Evolutionary conservation across 2,797 vertebrate genomes (phyloP).

Genomic region (Acipenser oxyrinchus): DNA sequence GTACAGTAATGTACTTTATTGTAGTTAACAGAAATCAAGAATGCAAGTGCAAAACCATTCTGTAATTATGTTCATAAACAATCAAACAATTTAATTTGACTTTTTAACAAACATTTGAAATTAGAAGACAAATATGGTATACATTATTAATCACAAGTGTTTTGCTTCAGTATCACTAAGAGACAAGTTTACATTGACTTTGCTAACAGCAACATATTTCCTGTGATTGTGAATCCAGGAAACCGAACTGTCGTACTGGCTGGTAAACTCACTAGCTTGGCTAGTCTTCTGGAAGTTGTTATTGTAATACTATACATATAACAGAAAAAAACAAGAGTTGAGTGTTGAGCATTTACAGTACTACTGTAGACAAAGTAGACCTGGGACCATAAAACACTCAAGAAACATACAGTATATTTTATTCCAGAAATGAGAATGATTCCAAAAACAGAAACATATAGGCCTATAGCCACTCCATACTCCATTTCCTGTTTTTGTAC

Average conservation of each 20-base stretch:
- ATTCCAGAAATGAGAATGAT: too few species aligned
- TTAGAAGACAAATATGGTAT: too few species aligned
- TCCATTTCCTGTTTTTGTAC: too few species aligned
- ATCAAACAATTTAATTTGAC: too few species aligned
- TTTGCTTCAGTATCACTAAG: not conserved
- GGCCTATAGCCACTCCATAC: not conserved
- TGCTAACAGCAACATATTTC: conserved; percentile 41
- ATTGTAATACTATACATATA: not conserved
- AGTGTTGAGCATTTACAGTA: not conserved
- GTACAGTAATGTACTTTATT: too few species aligned
- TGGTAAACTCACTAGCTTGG: conserved; percentile 16
- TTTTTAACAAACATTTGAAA: too few species aligned
- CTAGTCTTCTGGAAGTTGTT: not conserved
- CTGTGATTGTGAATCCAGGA: conserved; percentile 52
- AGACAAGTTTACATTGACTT: conserved; percentile 2
- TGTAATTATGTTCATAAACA: too few species aligned
- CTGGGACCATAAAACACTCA: not conserved
- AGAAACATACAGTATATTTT: not conserved
- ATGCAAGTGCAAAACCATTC: too few species aligned
- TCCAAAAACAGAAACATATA: not conserved
- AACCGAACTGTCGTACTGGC: conserved; percentile 23
- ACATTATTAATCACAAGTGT: not conserved
- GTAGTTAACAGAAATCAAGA: too few species aligned
- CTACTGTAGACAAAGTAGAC: not conserved
- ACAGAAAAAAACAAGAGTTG: not conserved